These are phyloP conservation scores for Trichogramma dendrolimi DNA, from an alignment of 2,888 invertebrate species.

Conservation along the genomic window DNA sequence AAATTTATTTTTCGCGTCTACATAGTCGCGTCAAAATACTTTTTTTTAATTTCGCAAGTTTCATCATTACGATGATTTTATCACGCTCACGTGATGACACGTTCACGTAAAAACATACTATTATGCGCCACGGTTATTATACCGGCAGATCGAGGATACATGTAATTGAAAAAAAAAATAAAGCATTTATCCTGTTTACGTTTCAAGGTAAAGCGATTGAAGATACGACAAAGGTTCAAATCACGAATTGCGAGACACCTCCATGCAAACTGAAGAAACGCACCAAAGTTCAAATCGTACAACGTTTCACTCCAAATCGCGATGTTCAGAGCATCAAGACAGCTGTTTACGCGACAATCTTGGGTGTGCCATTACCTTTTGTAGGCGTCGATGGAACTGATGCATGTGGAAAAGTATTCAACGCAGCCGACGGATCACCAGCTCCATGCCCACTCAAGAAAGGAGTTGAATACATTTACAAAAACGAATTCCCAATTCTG, in stretches of 20 bases:
- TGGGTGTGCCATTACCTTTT: slow-evolving; percentile 67
- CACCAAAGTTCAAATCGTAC: slow-evolving; percentile 55
- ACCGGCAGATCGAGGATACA: too few relatives aligned
- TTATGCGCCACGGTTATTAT: too few relatives aligned
- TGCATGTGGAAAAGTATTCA: slow-evolving; percentile 64
- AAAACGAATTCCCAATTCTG: slow-evolving; percentile 59
- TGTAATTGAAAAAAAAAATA: too few relatives aligned
- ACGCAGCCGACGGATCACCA: slow-evolving; percentile 57
- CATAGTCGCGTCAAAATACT: too few relatives aligned
- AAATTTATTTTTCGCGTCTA: too few relatives aligned
- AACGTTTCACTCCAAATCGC: slow-evolving; percentile 60
- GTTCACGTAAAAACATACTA: too few relatives aligned
- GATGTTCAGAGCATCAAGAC: slow-evolving; percentile 59
- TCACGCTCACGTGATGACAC: too few relatives aligned
- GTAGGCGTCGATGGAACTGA: slow-evolving; percentile 69
- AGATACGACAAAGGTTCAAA: slow-evolving; percentile 50
- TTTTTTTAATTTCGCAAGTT: too few relatives aligned
- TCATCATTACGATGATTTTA: too few relatives aligned
- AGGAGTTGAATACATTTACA: slow-evolving; percentile 67
- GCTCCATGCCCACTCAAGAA: slow-evolving; percentile 67
- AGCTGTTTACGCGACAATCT: slow-evolving; percentile 61
- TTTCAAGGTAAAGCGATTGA: slow-evolving; percentile 13
- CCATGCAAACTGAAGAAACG: slow-evolving; percentile 67
- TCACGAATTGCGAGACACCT: slow-evolving; percentile 61
- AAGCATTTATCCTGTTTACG: too few relatives aligned